Evolutionary conservation across 2,797 vertebrate species (phyloP).

Genomic region (Hydrophis major): DNA sequence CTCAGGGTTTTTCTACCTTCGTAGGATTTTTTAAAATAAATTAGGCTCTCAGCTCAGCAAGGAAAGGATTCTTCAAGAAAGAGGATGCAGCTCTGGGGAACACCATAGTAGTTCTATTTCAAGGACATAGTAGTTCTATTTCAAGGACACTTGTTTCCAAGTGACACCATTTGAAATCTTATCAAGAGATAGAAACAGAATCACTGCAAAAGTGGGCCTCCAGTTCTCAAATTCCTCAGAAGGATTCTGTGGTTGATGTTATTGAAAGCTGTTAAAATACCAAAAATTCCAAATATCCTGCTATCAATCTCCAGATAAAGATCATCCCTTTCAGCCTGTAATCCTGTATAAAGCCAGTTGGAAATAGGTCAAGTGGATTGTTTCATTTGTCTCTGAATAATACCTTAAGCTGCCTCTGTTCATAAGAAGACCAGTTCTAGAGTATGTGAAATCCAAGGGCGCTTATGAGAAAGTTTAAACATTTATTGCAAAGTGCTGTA

Average conservation of each 20-base stretch:
- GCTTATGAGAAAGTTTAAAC: background rate
- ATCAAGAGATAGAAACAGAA: background rate
- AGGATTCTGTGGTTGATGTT: background rate
- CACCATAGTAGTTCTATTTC: background rate
- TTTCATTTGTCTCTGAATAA: background rate
- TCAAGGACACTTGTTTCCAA: background rate
- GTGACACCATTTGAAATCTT: background rate
- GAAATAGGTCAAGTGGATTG: background rate
- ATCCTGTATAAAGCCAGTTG: background rate
- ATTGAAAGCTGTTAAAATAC: background rate
- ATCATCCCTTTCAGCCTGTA: background rate
- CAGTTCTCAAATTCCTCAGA: background rate
- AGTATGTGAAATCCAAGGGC: constrained; percentile 25
- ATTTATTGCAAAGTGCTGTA: background rate
- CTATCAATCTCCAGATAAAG: background rate
- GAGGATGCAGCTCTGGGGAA: background rate
- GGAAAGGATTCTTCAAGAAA: background rate
- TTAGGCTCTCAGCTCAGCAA: background rate
- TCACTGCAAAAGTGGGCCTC: background rate
- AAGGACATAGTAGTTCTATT: background rate
- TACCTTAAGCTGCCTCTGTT: background rate
- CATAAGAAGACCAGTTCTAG: background rate
- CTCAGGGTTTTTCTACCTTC: background rate
- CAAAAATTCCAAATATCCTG: background rate
- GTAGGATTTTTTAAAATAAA: background rate